Evolutionary conservation across 2,113 vertebrate genomes (phyloP).

Genomic region (Atrichornis clamosus): DNA sequence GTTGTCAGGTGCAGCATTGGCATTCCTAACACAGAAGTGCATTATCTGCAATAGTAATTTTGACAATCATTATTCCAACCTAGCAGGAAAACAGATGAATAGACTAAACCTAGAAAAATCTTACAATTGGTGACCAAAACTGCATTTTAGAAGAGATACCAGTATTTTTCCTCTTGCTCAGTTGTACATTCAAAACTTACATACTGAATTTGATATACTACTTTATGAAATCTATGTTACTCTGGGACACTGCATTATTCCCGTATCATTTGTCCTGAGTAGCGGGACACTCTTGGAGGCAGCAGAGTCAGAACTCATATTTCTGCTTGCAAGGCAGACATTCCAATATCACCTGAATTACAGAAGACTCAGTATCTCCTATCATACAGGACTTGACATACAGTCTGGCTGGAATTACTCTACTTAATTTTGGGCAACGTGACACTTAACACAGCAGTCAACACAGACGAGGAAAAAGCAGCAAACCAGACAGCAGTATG

Average conservation of each 20-base stretch:
- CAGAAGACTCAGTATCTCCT: not conserved
- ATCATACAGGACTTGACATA: not conserved
- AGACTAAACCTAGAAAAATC: not conserved
- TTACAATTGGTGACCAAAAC: not conserved
- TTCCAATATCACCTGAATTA: not conserved
- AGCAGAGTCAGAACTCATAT: not conserved
- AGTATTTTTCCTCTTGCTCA: not conserved
- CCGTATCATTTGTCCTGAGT: not conserved
- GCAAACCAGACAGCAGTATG: not conserved
- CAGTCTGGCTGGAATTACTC: not conserved
- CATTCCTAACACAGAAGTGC: not conserved
- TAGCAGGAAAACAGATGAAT: not conserved
- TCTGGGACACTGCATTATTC: not conserved
- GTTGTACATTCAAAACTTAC: not conserved
- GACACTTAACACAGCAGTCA: not conserved
- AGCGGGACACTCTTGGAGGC: not conserved
- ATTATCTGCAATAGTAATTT: not conserved
- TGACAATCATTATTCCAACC: not conserved
- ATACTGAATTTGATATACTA: not conserved
- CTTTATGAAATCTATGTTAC: not conserved
- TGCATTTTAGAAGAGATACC: not conserved
- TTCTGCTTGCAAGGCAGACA: not conserved
- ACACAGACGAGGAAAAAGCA: not conserved
- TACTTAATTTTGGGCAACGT: not conserved
- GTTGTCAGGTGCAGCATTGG: accelerated